Evolutionary conservation across 2,888 invertebrate species (phyloP), one percentile per base, ranked within the genome.

Genomic region (Argyresthia albistria): DNA sequence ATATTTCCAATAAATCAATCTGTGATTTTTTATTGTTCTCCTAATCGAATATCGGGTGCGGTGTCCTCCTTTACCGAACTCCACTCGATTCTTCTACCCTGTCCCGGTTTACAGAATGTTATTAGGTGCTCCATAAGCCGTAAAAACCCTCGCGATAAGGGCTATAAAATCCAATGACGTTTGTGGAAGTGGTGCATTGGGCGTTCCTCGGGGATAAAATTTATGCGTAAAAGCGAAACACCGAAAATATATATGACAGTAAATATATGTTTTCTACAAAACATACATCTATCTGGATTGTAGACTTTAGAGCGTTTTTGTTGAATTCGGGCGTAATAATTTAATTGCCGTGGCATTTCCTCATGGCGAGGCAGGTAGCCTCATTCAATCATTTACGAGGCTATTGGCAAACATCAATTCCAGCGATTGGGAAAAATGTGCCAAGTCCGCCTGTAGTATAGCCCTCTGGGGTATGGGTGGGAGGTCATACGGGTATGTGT

Each of bases 121-220:
- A 60, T 60, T 56, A 52, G 55, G 46, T 49, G 57, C 58, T 62
- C 57, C 54, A 57, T 53, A 47, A 46, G 49, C 46, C 55, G 56
- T 64, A 63, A 63, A 66, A 56, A 54, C 47, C 39, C 52, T 25
- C 39, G 54, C 59, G 57, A 57, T 55, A 53, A 60, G 53, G 37
- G 52, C 25, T 39, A 56, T 54, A 56, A 58, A 59, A 56, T 9
- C 14, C 12, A 14, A 8, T 9, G 12, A 43, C n/a, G 43, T 43
- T 3, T 14, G 43, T 12, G 8, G 12, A 8, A 43, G 12, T 43
- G 12, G 14, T 14, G 43, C 12, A 43, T 8, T 14, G 43, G 14
- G 43, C 12, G 12, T 43, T 25, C 25, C 25, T 25, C 25, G 25
- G 25, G 25, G 25, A 25, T 25, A 25, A 25, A 25, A 25, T 25